A percentile compares a stretch with the other conserved stretches of the same genome.
phyloP scores from a whole-genome alignment of 2,797 vertebrate genomes.

The Paramormyrops hopkinsi region DNA sequence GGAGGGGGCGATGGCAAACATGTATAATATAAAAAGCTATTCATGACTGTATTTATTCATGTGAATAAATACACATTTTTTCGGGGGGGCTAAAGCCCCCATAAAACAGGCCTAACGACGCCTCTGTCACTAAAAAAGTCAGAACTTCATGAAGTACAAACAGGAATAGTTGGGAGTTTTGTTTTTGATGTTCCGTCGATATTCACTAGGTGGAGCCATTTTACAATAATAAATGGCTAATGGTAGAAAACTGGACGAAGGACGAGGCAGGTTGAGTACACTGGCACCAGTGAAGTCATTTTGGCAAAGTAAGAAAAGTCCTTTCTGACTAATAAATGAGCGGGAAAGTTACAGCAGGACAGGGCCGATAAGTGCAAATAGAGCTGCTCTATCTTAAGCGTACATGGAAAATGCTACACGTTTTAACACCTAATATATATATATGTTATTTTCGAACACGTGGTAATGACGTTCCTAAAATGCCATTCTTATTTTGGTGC shows the following conservation, averaged over 20 bases:
- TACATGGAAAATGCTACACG: neutral
- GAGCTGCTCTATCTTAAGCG: neutral
- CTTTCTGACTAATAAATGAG: neutral
- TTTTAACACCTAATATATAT: neutral
- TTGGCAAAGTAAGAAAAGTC: neutral
- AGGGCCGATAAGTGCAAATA: neutral
- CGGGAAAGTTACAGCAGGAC: neutral
- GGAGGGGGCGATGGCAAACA: neutral
- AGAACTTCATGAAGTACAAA: neutral
- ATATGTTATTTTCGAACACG: neutral
- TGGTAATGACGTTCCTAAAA: constrained; percentile 4
- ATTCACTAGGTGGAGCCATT: constrained; percentile 11
- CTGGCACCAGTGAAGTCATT: neutral
- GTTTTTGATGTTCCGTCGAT: neutral
- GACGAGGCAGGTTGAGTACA: neutral
- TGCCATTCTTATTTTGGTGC: neutral
- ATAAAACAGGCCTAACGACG: neutral
- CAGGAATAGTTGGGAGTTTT: neutral
- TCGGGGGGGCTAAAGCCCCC: neutral
- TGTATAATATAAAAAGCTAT: neutral
- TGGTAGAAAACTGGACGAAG: no score
- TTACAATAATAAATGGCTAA: neutral
- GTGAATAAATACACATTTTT: neutral
- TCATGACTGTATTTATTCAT: neutral
- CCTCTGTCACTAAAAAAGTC: neutral